These are phyloP conservation scores for Tenebrio molitor DNA, from an alignment of 1,140 invertebrate genomes.

Conservation along the genomic window DNA sequence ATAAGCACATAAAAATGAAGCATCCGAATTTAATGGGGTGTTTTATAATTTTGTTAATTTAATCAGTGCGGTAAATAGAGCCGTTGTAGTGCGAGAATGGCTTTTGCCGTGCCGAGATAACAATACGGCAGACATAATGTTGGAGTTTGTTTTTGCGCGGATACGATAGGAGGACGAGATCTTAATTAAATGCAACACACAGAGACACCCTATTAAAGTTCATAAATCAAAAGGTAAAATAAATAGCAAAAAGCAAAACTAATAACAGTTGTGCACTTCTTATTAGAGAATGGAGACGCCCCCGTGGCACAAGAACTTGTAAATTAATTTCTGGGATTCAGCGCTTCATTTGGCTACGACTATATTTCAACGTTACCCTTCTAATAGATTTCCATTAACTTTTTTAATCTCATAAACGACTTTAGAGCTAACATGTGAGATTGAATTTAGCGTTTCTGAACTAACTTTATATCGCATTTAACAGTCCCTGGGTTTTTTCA, in stretches of 20 bases:
- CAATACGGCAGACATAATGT: conserved; percentile 13
- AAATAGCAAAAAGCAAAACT: conserved; percentile 40
- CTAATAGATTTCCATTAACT: conserved; percentile 40
- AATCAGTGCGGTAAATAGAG: conserved; percentile 22
- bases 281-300: conserved; percentile 22
- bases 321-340: conserved; percentile 36
- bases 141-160: conserved; percentile 28
- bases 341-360: conserved; percentile 30
- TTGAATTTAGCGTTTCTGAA: conserved; percentile 28
- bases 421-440: conserved; percentile 26
- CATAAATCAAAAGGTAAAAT: conserved; percentile 27
- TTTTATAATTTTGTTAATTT: conserved; percentile 19
- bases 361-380: conserved; percentile 18
- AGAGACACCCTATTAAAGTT: conserved; percentile 28
- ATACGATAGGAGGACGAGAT: conserved; percentile 7
- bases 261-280: conserved; percentile 37
- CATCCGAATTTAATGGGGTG: not conserved
- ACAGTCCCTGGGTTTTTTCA: not conserved
- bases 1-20: not conserved
- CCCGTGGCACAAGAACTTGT: conserved; percentile 29
- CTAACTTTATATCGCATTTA: conserved; percentile 30
- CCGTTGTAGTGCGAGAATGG: conserved; percentile 4
- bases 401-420: conserved; percentile 37
- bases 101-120: conserved; percentile 1
- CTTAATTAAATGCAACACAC: conserved; percentile 38